phyloP scores from a whole-genome alignment of 2,113 vertebrate species.

The Acanthisitta chloris region DNA sequence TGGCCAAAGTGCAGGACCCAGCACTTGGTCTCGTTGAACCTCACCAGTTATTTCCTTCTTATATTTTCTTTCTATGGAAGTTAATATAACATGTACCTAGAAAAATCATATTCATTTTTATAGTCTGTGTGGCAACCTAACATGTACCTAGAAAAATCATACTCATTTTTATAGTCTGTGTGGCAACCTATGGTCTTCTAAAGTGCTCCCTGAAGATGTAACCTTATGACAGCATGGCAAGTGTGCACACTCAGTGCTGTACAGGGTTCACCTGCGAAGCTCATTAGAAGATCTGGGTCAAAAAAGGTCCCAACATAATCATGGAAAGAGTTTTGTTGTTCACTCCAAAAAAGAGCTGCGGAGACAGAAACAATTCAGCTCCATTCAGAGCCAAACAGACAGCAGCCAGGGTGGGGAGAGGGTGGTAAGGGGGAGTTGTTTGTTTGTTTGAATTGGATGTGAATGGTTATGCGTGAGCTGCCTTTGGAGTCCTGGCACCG shows the following conservation, averaged over 20 bases:
- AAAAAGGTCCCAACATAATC: background rate
- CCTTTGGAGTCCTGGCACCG: background rate
- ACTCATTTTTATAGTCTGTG: background rate
- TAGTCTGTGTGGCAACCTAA: background rate
- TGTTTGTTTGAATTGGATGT: constrained; percentile 19
- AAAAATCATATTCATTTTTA: background rate
- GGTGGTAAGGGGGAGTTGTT: background rate
- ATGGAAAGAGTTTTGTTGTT: background rate
- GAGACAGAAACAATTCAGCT: background rate
- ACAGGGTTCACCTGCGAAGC: background rate
- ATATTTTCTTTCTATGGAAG: background rate
- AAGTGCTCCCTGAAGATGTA: background rate
- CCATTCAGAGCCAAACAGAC: background rate
- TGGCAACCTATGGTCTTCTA: background rate
- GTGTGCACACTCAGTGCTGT: fast-evolving
- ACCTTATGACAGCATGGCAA: background rate
- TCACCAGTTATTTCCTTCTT: background rate
- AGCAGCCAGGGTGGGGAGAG: background rate
- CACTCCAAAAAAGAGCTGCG: background rate
- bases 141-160: background rate
- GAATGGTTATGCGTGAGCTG: background rate
- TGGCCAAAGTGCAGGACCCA: no score
- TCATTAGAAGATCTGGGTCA: background rate
- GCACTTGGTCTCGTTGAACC: no score
- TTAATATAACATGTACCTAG: background rate